A percentile compares a stretch with the other conserved stretches of the same genome.
phyloP scores from a whole-genome alignment of 2,888 invertebrate genomes.

The Deroplatys truncata region DNA sequence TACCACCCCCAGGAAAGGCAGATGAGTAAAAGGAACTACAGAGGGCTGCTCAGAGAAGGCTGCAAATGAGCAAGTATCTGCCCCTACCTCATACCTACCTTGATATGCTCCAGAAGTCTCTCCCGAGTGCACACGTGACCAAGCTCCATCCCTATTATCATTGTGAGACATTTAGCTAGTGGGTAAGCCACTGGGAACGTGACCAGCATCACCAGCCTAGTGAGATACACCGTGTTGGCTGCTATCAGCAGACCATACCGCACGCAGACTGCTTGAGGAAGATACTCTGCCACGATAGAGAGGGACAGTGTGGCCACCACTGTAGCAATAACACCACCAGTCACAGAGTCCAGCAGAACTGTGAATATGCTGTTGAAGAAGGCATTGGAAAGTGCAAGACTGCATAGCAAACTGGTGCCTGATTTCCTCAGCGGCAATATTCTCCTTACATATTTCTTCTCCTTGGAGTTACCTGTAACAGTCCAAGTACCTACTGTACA shows the following conservation, averaged over 20 bases:
- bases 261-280: background rate
- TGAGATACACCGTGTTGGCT: background rate
- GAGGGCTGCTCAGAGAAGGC: too few species aligned
- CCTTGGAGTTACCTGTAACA: background rate
- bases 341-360: background rate
- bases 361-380: background rate
- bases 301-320: background rate
- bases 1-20: too few species aligned
- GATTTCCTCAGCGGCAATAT: background rate
- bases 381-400: background rate
- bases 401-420: background rate
- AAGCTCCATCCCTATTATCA: background rate
- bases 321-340: background rate
- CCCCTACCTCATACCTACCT: too few species aligned
- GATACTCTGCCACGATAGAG: background rate
- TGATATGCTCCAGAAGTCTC: background rate
- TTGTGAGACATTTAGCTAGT: background rate
- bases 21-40: too few species aligned
- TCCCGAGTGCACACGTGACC: background rate
- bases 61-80: too few species aligned
- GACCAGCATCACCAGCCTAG: background rate
- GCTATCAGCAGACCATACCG: background rate
- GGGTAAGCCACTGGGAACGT: background rate
- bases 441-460: background rate
- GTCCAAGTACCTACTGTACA: too few species aligned